Percentiles rank a stretch among this genome's conserved stretches.
Conservation (phyloP, 2,797 vertebrate genomes). For the Sphenodon punctatus region DNA sequence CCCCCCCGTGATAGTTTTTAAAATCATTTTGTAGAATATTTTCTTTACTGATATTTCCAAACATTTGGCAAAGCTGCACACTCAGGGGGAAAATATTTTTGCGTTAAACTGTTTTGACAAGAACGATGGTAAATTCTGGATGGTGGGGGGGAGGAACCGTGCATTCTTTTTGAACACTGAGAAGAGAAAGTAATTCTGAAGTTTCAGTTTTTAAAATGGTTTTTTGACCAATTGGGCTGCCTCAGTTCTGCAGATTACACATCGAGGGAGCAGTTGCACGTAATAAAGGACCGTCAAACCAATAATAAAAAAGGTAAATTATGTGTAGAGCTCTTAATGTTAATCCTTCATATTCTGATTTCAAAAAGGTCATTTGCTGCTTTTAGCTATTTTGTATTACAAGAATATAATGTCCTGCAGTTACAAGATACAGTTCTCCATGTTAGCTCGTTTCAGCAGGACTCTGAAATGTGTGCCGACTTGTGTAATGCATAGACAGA, state of each 20-base stretch:
- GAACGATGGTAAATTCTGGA: not conserved
- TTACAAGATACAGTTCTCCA: not conserved
- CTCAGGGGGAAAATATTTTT: too few relatives aligned
- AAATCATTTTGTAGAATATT: too few relatives aligned
- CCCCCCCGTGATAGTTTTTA: too few relatives aligned
- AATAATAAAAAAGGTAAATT: rapidly evolving
- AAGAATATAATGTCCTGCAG: not conserved
- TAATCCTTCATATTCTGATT: not conserved
- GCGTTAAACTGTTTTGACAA: too few relatives aligned
- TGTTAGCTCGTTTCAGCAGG: not conserved
- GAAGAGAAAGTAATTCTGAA: not conserved
- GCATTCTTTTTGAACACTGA: not conserved
- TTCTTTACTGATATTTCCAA: too few relatives aligned
- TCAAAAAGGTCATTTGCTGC: not conserved
- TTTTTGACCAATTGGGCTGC: not conserved
- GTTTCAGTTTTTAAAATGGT: not conserved
- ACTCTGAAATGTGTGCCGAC: too few relatives aligned
- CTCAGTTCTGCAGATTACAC: not conserved
- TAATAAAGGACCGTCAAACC: not conserved
- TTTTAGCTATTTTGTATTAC: not conserved
- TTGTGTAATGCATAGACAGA: too few relatives aligned
- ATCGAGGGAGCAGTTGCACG: not conserved
- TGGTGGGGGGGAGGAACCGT: too few relatives aligned
- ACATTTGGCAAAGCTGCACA: too few relatives aligned
- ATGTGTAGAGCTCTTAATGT: not conserved